These are phyloP conservation scores for Phalacrocorax carbo DNA, from an alignment of 2,113 vertebrate genomes.

Conservation along the genomic window DNA sequence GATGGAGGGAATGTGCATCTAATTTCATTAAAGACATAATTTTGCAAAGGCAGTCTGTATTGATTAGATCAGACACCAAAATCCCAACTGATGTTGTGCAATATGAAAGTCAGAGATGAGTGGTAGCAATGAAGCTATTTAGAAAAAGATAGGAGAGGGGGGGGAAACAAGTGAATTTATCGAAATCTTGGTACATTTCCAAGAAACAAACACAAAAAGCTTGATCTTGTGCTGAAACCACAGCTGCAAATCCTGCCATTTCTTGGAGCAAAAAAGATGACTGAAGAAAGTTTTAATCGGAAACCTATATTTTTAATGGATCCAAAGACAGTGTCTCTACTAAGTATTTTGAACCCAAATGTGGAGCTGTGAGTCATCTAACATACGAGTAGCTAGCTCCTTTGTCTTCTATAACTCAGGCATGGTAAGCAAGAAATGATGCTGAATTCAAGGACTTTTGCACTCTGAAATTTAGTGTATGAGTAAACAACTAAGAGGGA, in stretches of 20 bases:
- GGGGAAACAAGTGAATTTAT: background rate
- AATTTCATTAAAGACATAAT: background rate
- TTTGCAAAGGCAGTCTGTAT: background rate
- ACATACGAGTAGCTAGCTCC: background rate
- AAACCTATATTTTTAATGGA: background rate
- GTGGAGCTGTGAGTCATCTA: background rate
- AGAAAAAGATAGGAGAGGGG: background rate
- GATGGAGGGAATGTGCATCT: background rate
- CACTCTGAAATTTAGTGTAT: background rate
- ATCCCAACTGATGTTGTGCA: background rate
- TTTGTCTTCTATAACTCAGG: background rate
- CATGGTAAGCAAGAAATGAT: background rate
- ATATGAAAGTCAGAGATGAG: background rate
- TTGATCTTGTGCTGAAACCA: background rate
- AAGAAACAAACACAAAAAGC: background rate
- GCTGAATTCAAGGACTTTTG: background rate
- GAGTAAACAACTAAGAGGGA: background rate
- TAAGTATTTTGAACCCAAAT: background rate
- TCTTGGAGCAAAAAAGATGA: background rate
- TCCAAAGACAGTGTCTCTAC: background rate
- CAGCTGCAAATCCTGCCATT: background rate
- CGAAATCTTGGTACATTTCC: background rate
- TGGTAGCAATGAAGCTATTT: background rate
- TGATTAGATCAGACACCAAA: background rate
- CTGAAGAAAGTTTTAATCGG: background rate